Base-by-base conservation (phyloP, 2,888 invertebrate genomes). In the Hemaris fuciformis region DNA sequence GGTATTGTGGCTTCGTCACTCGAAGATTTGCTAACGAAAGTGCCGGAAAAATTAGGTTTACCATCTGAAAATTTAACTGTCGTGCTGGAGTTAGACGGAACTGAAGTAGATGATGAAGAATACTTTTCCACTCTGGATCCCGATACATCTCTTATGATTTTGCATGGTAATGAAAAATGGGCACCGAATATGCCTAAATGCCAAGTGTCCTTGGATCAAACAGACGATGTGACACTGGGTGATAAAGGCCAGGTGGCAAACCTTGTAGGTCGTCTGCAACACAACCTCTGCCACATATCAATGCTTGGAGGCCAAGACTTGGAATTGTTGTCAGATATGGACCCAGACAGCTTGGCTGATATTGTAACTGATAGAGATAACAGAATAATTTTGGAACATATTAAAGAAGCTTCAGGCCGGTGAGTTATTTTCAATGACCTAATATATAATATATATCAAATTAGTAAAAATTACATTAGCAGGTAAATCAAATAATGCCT, bases 81-180 rank as follows among this genome's bases (percentile, higher is more conserved):
- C 63, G 98, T 98, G 42, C 91, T 98, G 71, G 98, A 98, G 84
- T 95, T 95, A 57, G 98, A 98, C 90, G 98, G 98, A 34, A 98
- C 98, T 0, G 98, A 98, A 93, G 97, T 98, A 58, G 98, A 98
- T 76, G 98, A 98, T 80, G 98, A 98, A 84, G 98, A 98, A 83
- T 98, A 98, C 87, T 98, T 98, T 85, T 96, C 96, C 57, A 98
- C 98, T 2, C 91, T 98, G 67, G 98, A 98, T 75, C 95, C 95
- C 68, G 97, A 98, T 78, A 97, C 98, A 18, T 95, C 95, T 77
- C 93, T 97, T 66, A 97, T 98, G 96, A 94, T 97, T 58, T 93
- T 98, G 59, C 94, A 94, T 68, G 95, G 95, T 6, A 94, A 94
- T 71, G 96, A 97, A 83, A 96, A 95, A 80, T 97, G 97, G 97